These are phyloP conservation scores for Amiota minor DNA, from an alignment of 2,888 invertebrate genomes.

Conservation along the genomic window DNA sequence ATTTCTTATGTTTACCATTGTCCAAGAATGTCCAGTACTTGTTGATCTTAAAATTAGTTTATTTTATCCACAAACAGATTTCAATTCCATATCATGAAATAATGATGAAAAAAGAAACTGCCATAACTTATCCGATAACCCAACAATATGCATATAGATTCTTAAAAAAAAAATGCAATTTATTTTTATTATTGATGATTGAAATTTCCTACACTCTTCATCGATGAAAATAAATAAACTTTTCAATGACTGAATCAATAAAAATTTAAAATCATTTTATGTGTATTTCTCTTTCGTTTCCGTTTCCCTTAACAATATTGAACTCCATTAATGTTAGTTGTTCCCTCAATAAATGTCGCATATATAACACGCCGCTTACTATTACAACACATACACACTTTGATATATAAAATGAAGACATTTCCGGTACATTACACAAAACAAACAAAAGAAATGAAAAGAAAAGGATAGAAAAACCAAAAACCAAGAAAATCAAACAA, in stretches of 20 bases:
- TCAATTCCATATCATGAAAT: no score
- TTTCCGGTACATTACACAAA: slow-evolving; percentile 54
- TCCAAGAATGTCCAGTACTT: no score
- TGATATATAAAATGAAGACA: slow-evolving; percentile 58
- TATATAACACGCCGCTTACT: slow-evolving; percentile 45
- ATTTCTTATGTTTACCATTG: no score
- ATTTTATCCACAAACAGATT: no score
- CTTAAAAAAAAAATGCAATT: no score
- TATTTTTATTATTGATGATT: no score
- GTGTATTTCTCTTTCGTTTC: not conserved
- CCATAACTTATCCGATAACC: no score
- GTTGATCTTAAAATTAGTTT: no score
- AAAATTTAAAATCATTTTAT: slow-evolving; percentile 48
- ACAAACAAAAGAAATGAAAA: slow-evolving; percentile 29
- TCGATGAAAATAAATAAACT: not conserved
- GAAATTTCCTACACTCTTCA: no score
- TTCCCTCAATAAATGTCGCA: slow-evolving; percentile 54
- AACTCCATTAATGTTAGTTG: slow-evolving; percentile 29
- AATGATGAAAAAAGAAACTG: no score
- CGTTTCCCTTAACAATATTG: slow-evolving; percentile 4
- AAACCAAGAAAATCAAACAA: slow-evolving; percentile 51
- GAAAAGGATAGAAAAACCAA: not conserved
- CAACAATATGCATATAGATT: no score
- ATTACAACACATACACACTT: slow-evolving; percentile 33
- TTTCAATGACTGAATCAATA: slow-evolving; percentile 38